phyloP scores from a whole-genome alignment of 2,888 invertebrate genomes.

The Eupithecia abbreviata region DNA sequence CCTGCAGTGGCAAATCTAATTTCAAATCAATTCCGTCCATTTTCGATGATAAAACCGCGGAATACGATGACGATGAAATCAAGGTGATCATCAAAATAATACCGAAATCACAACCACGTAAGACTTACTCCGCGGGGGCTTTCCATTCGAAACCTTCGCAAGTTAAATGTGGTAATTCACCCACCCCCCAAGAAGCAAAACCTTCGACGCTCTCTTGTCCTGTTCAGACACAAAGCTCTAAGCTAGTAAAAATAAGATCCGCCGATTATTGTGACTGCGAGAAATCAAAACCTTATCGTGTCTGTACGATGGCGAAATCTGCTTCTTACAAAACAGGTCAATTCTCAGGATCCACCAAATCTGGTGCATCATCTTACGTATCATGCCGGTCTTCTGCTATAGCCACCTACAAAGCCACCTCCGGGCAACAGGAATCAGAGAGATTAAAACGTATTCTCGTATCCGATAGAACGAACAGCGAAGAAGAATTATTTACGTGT shows the following conservation, averaged over 20 bases:
- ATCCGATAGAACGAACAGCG: background rate
- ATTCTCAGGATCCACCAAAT: background rate
- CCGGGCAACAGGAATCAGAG: background rate
- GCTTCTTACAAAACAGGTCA: background rate
- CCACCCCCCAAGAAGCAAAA: background rate
- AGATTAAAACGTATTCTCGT: background rate
- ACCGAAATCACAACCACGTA: background rate
- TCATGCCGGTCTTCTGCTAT: background rate
- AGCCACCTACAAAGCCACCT: background rate
- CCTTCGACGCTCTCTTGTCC: background rate
- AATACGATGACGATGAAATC: background rate
- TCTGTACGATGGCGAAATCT: background rate
- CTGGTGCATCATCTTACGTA: background rate
- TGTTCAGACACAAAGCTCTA: background rate
- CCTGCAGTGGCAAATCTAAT: background rate
- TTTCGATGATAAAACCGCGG: background rate
- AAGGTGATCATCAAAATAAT: background rate
- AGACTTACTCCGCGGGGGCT: background rate
- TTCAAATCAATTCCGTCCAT: background rate
- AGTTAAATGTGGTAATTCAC: background rate
- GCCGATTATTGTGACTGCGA: background rate
- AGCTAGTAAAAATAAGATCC: background rate
- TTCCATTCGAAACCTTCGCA: background rate
- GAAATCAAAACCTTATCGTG: background rate
- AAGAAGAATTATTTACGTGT: background rate